Evolutionary conservation across 2,113 vertebrate species (phyloP), one percentile per base, ranked within the genome.

Genomic region (Corapipo altera): DNA sequence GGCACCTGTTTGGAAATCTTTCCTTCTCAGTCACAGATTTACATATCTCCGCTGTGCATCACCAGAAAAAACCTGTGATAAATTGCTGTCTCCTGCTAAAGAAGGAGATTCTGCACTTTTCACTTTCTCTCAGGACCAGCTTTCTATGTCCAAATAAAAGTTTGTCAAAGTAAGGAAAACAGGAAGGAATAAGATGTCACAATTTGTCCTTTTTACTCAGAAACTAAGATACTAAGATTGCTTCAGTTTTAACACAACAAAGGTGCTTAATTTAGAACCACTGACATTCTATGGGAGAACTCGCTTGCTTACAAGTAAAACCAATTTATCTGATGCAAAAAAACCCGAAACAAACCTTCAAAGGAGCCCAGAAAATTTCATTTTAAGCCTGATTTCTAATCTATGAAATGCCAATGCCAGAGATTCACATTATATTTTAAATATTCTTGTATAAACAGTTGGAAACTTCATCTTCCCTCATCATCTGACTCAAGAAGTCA

Each of bases 391-490:
- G 39, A 95, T 67, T 82, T 91, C 43, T 80, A 74, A 75, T 62
- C 35, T 44, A 88, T 66, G 41, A 90, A 73, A 83, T 73, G 28
- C 27, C 78, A 88, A 19, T 1, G 1, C 24, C 35, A 90, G 72
- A 64, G 49, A 95, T 66, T 55, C 90, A 48, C 22, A 81, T 44
- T 7, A 67, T 89, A 57, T 81, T 95, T 91, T 81, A 72, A 22
- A 72, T 43, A 67, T 49, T 41, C 48, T 71, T 91, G 35, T 61
- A 84, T 52, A 72, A 91, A 78, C 82, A 92, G 93, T 49, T 95
- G 92, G 92, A 96, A 95, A 81, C 11, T 35, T 93, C 88, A 84
- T 93, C 83, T 78, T 93, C 55, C 79, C 75, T 41, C 62, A n/a
- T n/a, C n/a, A n/a, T n/a, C 71, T 41, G 88, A n/a, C 64, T 96